These are phyloP conservation scores for Sula dactylatra DNA, from an alignment of 2,113 vertebrate species.

Conservation along the genomic window DNA sequence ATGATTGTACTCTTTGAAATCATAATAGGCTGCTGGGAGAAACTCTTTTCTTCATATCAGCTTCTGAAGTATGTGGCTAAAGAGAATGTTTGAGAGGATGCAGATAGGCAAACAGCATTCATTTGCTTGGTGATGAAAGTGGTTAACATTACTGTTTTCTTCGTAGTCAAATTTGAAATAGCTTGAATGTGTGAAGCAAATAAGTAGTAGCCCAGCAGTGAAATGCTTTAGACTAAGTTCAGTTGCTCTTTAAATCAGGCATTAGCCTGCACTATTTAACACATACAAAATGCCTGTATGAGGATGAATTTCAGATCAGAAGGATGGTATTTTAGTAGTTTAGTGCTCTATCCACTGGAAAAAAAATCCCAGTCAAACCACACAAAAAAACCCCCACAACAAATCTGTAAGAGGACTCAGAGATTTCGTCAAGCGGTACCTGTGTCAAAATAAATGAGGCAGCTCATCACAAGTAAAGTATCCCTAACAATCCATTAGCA, in stretches of 20 bases:
- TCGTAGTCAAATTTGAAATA: background rate
- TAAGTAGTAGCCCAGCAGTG: background rate
- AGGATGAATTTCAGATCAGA: background rate
- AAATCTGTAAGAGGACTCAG: background rate
- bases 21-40: background rate
- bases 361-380: background rate
- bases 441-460: background rate
- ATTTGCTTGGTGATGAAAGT: background rate
- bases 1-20: constrained; percentile 34
- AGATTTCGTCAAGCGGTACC: background rate
- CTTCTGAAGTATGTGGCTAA: background rate
- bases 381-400: too few species aligned
- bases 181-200: background rate
- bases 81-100: background rate
- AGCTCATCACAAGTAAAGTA: background rate
- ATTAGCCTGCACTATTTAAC: background rate
- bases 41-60: background rate
- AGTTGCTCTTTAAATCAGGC: background rate
- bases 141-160: background rate
- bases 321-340: background rate
- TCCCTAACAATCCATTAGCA: background rate
- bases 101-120: background rate
- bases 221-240: background rate
- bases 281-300: background rate
- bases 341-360: background rate